phyloP scores from a whole-genome alignment of 2,888 invertebrate species.

The Morinoia aosen region DNA sequence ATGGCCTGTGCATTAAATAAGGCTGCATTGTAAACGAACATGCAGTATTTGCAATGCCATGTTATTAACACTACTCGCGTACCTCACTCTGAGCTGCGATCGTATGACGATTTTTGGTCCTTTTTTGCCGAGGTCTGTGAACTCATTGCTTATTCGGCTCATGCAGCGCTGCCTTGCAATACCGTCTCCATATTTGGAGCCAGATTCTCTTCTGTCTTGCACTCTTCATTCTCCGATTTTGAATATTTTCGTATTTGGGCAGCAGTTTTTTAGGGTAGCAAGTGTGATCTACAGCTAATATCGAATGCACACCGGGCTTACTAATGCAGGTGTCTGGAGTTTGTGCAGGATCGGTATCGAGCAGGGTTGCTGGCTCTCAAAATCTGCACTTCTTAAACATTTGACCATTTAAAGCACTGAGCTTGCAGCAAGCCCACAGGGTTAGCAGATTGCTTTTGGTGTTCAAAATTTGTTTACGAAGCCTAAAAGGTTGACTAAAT shows the following conservation, averaged over 20 bases:
- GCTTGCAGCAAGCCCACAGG: no score
- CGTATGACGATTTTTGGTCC: not conserved
- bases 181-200: conserved; percentile 10
- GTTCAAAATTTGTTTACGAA: no score
- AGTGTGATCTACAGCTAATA: not conserved
- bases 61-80: not conserved
- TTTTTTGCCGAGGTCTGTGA: not conserved
- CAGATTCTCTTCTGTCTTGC: not conserved
- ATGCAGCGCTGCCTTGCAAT: not conserved
- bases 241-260: not conserved
- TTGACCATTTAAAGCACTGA: no score
- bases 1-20: not conserved
- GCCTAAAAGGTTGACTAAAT: no score
- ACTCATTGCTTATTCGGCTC: not conserved
- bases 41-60: not conserved
- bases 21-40: not conserved
- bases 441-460: no score
- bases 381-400: not conserved
- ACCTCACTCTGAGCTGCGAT: not conserved
- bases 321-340: not conserved
- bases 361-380: not conserved
- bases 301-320: not conserved
- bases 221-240: not conserved
- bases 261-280: not conserved
- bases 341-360: not conserved